Conservation (phyloP, 2,888 invertebrate species). For the Tinea semifulvella region DNA sequence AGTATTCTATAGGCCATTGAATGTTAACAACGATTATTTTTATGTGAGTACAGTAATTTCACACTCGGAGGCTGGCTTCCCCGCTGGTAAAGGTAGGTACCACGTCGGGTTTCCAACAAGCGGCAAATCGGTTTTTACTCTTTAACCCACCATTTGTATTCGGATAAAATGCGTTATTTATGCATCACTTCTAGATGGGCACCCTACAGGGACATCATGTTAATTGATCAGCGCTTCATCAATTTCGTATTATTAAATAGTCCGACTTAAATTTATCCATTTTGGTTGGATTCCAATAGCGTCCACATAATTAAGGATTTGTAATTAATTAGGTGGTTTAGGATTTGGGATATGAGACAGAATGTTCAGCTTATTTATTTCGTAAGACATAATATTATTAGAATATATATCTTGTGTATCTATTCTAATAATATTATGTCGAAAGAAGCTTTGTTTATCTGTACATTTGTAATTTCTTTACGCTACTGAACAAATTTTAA, state of each 20-base stretch:
- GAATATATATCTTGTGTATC: too few species aligned
- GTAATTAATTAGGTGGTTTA: background rate
- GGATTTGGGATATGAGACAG: too few species aligned
- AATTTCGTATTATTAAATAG: slow-evolving; percentile 37
- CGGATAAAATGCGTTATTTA: slow-evolving; percentile 48
- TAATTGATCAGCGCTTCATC: slow-evolving; percentile 53
- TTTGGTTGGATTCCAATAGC: background rate
- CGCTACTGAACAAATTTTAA: too few species aligned
- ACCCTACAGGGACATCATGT: slow-evolving; percentile 43
- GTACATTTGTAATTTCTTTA: too few species aligned
- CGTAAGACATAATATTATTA: too few species aligned
- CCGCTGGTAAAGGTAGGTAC: slow-evolving; percentile 37
- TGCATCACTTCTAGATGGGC: slow-evolving; percentile 42
- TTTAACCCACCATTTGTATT: slow-evolving; percentile 39
- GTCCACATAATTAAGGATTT: background rate
- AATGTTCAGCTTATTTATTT: too few species aligned
- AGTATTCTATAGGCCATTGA: slow-evolving; percentile 11
- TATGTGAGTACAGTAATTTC: slow-evolving; percentile 12
- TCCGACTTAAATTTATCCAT: background rate
- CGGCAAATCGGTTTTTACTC: slow-evolving; percentile 46
- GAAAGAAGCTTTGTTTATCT: too few species aligned
- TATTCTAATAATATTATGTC: too few species aligned
- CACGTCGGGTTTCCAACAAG: slow-evolving; percentile 36
- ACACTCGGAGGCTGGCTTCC: slow-evolving; percentile 20
- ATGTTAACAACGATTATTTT: slow-evolving; percentile 14